Base-by-base conservation (phyloP, 2,888 invertebrate species). In the Scaptomyza parva region DNA sequence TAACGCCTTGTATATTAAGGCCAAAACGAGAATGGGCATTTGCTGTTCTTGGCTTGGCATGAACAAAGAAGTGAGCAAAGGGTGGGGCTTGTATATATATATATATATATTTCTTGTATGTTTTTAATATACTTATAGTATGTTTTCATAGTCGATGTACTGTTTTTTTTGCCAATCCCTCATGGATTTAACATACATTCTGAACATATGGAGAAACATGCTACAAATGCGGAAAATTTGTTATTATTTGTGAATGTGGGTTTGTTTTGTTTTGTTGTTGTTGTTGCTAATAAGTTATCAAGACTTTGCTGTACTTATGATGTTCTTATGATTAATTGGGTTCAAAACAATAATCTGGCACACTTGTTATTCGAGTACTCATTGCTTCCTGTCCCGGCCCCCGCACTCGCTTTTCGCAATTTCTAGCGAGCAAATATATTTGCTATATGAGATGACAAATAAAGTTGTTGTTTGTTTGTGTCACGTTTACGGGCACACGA, bases 401-500 rank as follows among this genome's bases (percentile, higher is more conserved):
- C 39, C 59, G 28, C 51, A 53, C 59, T 72, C 62, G 48, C 59
- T 41, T 66, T 63, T 30, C 65, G 1, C 33, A 28, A 17, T n/a
- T n/a, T n/a, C n/a, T n/a, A n/a, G n/a, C n/a, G 47, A 40, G 55
- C 20, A 61, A 52, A 63, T 39, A 51, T 4, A 18, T 51, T n/a
- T n/a, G 18, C 17, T 11, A 3, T 40, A 18, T 30, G 45, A 28
- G 68, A 78, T 83, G 70, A 86, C 80, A 88, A 86, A 88, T 72
- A 64, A 66, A 72, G 64, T 71, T 78, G 68, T 78, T 72, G 68
- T 79, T 73, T 68, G 80, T 64, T 69, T 83, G 67, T 76, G 86
- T 88, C 85, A 85, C 88, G 84, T 84, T 84, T 85, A 48, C 45
- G 62, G 48, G 70, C 78, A 81, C 63, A 86, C 75, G 68, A 70